Conservation (phyloP, 2,113 vertebrate genomes). For the Ptilonorhynchus violaceus region DNA sequence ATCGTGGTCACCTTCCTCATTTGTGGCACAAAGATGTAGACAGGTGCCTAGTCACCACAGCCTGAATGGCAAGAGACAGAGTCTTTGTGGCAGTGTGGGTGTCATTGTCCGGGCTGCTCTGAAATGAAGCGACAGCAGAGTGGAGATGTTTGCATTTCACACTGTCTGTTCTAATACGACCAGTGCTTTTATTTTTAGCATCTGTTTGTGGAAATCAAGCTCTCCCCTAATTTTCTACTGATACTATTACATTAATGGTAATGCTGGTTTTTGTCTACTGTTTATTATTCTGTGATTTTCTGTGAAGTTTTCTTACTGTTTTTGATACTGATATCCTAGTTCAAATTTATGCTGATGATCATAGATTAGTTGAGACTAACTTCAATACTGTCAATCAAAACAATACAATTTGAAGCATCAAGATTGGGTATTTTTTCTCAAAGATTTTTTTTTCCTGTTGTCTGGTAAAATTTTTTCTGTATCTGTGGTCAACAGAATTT, state of each 20-base stretch:
- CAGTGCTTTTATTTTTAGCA: neutral
- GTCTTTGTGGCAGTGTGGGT: neutral
- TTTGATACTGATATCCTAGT: neutral
- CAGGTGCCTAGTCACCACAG: neutral
- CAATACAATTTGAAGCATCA: neutral
- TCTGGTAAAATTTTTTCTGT: neutral
- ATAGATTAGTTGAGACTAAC: neutral
- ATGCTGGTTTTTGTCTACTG: neutral
- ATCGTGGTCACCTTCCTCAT: neutral
- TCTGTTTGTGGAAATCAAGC: neutral
- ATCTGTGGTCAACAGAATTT: neutral
- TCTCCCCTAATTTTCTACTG: neutral
- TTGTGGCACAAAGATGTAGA: neutral
- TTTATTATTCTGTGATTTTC: neutral
- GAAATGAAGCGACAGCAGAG: neutral
- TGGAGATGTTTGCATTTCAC: neutral
- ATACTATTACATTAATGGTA: neutral
- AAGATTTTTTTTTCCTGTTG: neutral
- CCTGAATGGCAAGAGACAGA: rapidly evolving
- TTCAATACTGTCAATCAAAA: neutral
- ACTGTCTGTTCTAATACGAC: neutral
- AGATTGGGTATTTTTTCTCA: neutral
- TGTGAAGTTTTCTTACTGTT: neutral
- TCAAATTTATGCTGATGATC: neutral
- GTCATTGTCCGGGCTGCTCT: neutral